Evolutionary conservation across 1,140 invertebrate species (phyloP).

Genomic region (Drosophila nebulosa): DNA sequence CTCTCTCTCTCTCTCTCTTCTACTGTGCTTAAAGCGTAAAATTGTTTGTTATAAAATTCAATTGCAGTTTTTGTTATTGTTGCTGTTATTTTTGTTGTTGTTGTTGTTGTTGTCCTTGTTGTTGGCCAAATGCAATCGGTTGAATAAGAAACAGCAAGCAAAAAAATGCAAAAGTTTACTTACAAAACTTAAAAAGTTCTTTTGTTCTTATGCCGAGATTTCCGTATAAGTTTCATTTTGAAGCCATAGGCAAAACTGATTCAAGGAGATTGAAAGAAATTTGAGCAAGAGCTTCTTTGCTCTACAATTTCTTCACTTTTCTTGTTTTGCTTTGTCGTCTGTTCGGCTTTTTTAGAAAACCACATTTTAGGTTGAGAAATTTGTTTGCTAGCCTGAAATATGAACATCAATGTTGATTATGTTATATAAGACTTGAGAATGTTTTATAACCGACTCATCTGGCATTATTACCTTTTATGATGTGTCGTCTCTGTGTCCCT

Average conservation of each 20-base stretch:
- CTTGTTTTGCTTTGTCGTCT: neutral
- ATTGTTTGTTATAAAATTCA: conserved; percentile 79
- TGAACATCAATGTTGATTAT: conserved; percentile 37
- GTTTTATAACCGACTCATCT: conserved; percentile 44
- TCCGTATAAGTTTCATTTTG: conserved; percentile 11
- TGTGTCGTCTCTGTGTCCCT: conserved; percentile 7
- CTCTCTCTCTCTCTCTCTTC: neutral
- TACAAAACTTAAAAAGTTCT: conserved; percentile 45
- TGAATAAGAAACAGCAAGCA: conserved; percentile 43
- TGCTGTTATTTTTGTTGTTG: conserved; percentile 6
- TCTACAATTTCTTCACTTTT: too few species aligned
- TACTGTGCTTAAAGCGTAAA: conserved; percentile 76
- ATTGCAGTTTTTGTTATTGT: conserved; percentile 41
- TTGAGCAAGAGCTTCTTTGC: neutral
- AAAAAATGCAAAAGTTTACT: conserved; percentile 37
- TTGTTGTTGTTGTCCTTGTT: conserved; percentile 16
- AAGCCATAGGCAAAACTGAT: neutral
- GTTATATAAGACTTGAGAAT: conserved; percentile 33
- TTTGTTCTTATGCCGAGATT: conserved; percentile 58
- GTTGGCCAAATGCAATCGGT: conserved; percentile 61
- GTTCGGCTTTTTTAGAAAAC: conserved; percentile 10
- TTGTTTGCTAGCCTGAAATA: conserved; percentile 14
- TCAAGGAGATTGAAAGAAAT: neutral
- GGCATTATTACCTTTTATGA: conserved; percentile 63
- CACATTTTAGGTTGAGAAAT: conserved; percentile 8